phyloP scores from a whole-genome alignment of 2,113 vertebrate genomes.

The Lophochroa leadbeateri region DNA sequence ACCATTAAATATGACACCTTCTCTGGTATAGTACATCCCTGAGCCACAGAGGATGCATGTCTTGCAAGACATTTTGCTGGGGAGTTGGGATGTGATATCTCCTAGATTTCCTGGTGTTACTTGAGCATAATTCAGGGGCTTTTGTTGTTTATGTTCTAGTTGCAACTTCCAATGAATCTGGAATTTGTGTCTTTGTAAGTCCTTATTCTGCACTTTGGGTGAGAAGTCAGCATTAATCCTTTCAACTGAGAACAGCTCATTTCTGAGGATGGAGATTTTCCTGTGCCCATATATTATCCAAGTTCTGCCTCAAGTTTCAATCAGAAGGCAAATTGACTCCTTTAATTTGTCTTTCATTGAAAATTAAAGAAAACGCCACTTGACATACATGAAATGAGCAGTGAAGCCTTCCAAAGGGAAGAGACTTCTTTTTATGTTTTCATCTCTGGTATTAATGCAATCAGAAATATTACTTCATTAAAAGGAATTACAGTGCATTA shows the following conservation, averaged over 20 bases:
- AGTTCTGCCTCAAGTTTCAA: background rate
- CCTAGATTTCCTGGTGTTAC: background rate
- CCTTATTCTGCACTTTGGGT: background rate
- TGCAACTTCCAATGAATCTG: background rate
- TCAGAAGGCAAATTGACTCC: background rate
- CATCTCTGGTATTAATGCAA: background rate
- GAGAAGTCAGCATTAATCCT: background rate
- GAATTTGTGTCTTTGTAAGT: background rate
- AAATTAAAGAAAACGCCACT: background rate
- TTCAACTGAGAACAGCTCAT: background rate
- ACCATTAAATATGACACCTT: background rate
- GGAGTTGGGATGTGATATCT: background rate
- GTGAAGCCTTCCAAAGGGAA: background rate
- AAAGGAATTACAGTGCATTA: background rate
- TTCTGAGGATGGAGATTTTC: background rate
- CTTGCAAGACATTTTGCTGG: background rate
- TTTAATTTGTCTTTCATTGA: constrained; percentile 36
- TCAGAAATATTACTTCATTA: background rate
- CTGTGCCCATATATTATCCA: background rate
- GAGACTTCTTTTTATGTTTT: background rate
- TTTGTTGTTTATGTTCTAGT: background rate
- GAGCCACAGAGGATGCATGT: background rate
- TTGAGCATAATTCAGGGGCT: background rate
- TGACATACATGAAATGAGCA: background rate
- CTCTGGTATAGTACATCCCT: background rate